A percentile compares a stretch with the other conserved stretches of the same genome.
Evolutionary conservation across 2,888 invertebrate genomes (phyloP).

Genomic region (Rotaria sp.): DNA sequence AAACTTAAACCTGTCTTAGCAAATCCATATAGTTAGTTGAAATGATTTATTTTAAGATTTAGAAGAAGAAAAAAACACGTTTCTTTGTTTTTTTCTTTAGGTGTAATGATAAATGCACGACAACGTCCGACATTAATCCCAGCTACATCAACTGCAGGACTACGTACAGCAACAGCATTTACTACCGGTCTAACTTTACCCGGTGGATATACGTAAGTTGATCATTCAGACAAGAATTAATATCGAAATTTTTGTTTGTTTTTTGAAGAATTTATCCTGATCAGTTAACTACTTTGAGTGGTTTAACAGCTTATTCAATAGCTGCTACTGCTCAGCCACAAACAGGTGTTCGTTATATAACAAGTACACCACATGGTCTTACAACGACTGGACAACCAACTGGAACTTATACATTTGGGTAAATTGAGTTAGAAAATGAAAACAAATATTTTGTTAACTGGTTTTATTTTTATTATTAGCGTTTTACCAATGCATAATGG

Average conservation of each 20-base stretch:
- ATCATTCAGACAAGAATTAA: no score
- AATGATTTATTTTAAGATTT: background rate
- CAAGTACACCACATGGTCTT: background rate
- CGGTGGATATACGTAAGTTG: constrained; percentile 28
- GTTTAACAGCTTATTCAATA: constrained; percentile 5
- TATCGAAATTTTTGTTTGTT: no score
- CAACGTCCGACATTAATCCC: constrained; percentile 22
- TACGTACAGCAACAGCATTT: background rate
- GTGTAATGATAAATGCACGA: background rate
- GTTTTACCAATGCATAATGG: background rate
- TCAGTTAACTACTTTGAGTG: background rate
- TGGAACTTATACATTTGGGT: constrained; percentile 4
- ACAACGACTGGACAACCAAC: background rate
- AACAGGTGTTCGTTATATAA: background rate
- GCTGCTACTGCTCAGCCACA: background rate
- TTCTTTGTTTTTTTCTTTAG: background rate
- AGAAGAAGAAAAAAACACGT: no score
- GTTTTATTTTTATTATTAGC: background rate
- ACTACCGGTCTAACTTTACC: background rate
- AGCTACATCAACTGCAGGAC: background rate
- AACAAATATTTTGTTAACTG: background rate
- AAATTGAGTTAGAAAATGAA: background rate
- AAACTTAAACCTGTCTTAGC: background rate
- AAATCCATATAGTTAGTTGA: background rate
- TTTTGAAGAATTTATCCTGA: background rate